Percentiles rank a stretch among this genome's conserved stretches.
phyloP scores from a whole-genome alignment of 1,140 invertebrate genomes.

The Lasioglossum albipes region DNA sequence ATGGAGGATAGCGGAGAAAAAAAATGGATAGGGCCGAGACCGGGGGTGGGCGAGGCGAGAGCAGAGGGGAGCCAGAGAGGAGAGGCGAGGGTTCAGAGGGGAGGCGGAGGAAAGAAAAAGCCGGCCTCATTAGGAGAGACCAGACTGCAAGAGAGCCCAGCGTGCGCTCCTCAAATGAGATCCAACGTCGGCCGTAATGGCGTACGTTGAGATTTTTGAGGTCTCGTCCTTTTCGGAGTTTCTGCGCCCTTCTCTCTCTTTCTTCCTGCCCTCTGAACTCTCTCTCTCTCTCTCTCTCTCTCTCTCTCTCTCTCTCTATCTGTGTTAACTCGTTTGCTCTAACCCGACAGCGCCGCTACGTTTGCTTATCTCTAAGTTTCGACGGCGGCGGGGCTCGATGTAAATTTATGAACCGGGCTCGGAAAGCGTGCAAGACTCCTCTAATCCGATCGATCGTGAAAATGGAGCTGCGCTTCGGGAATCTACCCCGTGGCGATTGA shows the following conservation, averaged over 20 bases:
- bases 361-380: background rate
- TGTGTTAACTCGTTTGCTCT: too few relatives aligned
- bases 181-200: constrained; percentile 59
- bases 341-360: too few relatives aligned
- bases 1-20: background rate
- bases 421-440: background rate
- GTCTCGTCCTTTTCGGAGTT: constrained; percentile 53
- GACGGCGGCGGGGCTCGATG: constrained; percentile 21
- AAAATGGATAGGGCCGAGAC: constrained; percentile 16
- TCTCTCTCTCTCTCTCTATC: too few relatives aligned
- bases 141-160: constrained; percentile 52
- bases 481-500: constrained; percentile 2
- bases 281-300: too few relatives aligned
- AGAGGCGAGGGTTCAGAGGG: background rate
- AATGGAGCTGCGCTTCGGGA: background rate
- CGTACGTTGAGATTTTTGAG: constrained; percentile 61
- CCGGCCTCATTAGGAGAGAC: constrained; percentile 70
- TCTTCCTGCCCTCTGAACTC: too few relatives aligned
- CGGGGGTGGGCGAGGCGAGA: background rate
- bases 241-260: constrained; percentile 1
- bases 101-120: constrained; percentile 63
- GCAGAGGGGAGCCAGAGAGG: too few relatives aligned
- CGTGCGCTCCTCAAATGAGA: constrained; percentile 66
- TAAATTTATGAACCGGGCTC: constrained; percentile 32
- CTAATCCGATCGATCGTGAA: constrained; percentile 27